These are phyloP conservation scores for Antheraea pernyi DNA, from an alignment of 1,140 invertebrate species.

Conservation along the genomic window DNA sequence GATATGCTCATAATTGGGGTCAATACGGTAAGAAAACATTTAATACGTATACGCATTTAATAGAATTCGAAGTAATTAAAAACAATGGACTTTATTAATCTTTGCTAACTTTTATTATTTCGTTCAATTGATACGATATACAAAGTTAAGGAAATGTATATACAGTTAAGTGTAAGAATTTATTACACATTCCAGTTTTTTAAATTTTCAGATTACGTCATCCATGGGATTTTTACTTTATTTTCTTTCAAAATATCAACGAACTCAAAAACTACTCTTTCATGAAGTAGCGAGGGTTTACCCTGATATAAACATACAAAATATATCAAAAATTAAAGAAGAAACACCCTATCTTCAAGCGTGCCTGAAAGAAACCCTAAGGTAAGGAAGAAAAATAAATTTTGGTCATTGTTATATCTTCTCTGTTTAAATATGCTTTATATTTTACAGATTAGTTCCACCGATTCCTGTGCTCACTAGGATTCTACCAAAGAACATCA, in stretches of 20 bases:
- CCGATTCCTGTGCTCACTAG: constrained; percentile 83
- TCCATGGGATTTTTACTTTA: constrained; percentile 67
- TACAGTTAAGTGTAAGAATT: too few species aligned
- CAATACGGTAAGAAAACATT: constrained; percentile 71
- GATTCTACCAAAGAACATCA: constrained; percentile 83
- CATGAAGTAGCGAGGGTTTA: constrained; percentile 79
- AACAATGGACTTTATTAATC: too few species aligned
- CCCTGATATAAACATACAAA: constrained; percentile 44
- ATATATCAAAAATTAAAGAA: constrained; percentile 57
- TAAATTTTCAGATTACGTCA: constrained; percentile 53
- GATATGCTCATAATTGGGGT: constrained; percentile 83
- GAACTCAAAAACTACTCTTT: constrained; percentile 73
- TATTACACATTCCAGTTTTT: background rate
- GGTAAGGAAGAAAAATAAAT: constrained; percentile 36
- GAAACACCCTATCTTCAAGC: constrained; percentile 76
- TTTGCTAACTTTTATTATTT: too few species aligned
- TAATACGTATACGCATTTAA: too few species aligned
- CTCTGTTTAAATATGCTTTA: background rate
- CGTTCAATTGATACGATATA: too few species aligned
- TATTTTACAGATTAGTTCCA: constrained; percentile 77
- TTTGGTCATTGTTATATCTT: background rate
- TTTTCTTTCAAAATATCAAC: constrained; percentile 73
- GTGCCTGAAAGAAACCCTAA: constrained; percentile 76
- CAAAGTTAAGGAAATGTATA: too few species aligned
- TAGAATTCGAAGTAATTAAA: too few species aligned